Conservation (phyloP, 1,140 invertebrate species). For the Drosophila teissieri region DNA sequence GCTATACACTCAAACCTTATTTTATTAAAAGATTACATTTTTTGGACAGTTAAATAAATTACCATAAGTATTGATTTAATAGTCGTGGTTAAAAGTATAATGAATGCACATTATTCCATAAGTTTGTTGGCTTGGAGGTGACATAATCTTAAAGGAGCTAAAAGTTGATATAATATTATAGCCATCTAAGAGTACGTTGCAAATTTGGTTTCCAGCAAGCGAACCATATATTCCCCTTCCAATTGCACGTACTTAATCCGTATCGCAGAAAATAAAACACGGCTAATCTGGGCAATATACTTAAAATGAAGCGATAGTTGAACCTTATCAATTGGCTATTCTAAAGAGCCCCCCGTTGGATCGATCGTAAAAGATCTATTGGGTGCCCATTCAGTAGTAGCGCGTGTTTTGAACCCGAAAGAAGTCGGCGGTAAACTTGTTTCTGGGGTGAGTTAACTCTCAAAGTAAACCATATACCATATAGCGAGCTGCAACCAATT, state of each 20-base stretch:
- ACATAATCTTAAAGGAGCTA: too few relatives aligned
- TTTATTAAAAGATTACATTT: too few relatives aligned
- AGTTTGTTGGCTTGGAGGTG: neutral
- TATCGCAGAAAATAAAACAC: constrained; percentile 54
- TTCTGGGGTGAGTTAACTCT: constrained; percentile 15
- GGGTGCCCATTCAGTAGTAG: constrained; percentile 42
- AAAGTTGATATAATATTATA: too few relatives aligned
- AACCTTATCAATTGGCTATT: constrained; percentile 48
- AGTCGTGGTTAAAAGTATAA: too few relatives aligned
- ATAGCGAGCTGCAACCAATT: neutral
- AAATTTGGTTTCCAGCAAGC: neutral
- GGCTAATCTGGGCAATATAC: constrained; percentile 61
- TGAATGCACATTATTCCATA: too few relatives aligned
- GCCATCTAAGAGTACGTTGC: constrained; percentile 2
- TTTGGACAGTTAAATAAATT: too few relatives aligned
- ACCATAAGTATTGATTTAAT: too few relatives aligned
- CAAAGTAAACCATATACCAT: neutral
- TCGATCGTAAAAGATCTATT: constrained; percentile 24
- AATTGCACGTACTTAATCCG: constrained; percentile 56
- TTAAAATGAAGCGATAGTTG: constrained; percentile 34
- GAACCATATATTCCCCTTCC: neutral
- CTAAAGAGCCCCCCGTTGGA: constrained; percentile 63
- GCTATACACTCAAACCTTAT: too few relatives aligned
- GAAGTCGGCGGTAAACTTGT: constrained; percentile 15
- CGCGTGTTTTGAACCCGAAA: constrained; percentile 24